Conservation (phyloP, 1,140 invertebrate genomes). For the Stratiolaelaps scimitus region DNA sequence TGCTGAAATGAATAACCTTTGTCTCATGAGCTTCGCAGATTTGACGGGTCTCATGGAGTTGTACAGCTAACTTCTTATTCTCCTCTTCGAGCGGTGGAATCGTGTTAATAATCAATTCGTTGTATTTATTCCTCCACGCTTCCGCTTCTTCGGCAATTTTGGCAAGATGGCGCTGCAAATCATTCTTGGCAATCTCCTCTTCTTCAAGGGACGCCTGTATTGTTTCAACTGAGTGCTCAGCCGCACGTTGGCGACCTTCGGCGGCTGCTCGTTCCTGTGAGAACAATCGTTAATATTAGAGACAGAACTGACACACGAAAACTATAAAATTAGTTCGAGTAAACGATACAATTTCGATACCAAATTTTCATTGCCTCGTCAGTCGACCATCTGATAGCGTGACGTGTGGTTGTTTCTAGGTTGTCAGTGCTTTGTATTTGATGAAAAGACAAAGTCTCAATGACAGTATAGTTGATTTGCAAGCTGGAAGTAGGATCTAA, state of each 20-base stretch:
- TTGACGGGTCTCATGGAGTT: slow-evolving; percentile 1
- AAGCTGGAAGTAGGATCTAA: no score
- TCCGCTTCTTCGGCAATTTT: slow-evolving; percentile 44
- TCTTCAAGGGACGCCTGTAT: slow-evolving; percentile 46
- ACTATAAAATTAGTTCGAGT: no score
- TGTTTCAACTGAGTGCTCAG: slow-evolving; percentile 42
- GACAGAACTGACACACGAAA: no score
- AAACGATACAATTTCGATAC: no score
- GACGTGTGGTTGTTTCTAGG: no score
- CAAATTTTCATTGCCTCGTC: no score
- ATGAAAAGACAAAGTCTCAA: no score
- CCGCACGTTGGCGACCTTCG: slow-evolving; percentile 20
- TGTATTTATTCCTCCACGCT: slow-evolving; percentile 44
- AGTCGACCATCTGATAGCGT: no score
- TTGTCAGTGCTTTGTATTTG: no score
- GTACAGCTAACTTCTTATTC: slow-evolving; percentile 36
- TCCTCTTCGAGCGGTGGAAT: slow-evolving; percentile 47
- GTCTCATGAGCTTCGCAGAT: not conserved
- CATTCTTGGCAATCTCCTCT: slow-evolving; percentile 45
- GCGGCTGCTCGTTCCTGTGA: slow-evolving; percentile 20
- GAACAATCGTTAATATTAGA: not conserved
- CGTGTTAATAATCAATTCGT: slow-evolving; percentile 43
- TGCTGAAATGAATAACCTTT: no score
- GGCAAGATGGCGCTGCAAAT: slow-evolving; percentile 44
- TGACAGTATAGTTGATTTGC: no score